Evolutionary conservation across 2,888 invertebrate species (phyloP).

Genomic region (Alloplasta piceator): DNA sequence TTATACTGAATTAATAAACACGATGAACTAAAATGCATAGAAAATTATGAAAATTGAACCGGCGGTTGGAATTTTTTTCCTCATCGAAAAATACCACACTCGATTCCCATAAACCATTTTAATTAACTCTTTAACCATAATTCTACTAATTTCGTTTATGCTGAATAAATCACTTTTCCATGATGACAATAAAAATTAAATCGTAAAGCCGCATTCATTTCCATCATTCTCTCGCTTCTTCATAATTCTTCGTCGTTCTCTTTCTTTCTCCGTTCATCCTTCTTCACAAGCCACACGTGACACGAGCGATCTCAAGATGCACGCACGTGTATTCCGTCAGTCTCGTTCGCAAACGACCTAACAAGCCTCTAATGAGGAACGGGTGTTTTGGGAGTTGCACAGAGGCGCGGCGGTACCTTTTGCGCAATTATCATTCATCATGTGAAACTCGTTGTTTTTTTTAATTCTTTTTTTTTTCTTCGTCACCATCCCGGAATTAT

Average conservation of each 20-base stretch:
- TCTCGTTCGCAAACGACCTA: conserved; percentile 74
- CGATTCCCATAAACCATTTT: too few relatives aligned
- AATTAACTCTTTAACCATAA: too few relatives aligned
- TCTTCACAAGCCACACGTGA: conserved; percentile 38
- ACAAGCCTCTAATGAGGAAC: conserved; percentile 82
- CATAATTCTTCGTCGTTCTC: conserved; percentile 31
- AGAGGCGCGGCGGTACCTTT: conserved; percentile 74
- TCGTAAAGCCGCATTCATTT: conserved; percentile 14
- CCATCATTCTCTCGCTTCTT: conserved; percentile 24
- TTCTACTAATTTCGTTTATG: background rate
- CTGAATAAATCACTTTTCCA: background rate
- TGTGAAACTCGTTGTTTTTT: conserved; percentile 59
- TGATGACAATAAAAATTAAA: conserved; percentile 12
- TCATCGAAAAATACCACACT: too few relatives aligned
- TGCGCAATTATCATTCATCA: conserved; percentile 80
- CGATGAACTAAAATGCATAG: too few relatives aligned
- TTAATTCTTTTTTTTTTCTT: conserved; percentile 38
- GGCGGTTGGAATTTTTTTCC: too few relatives aligned
- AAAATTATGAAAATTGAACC: too few relatives aligned
- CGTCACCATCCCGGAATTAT: conserved; percentile 42
- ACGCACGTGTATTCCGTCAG: conserved; percentile 75
- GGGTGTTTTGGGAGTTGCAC: conserved; percentile 70
- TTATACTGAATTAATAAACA: background rate
- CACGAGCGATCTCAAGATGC: conserved; percentile 61
- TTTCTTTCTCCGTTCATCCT: conserved; percentile 44